Percentiles rank a stretch among this genome's conserved stretches.
Conservation (phyloP, 1,140 invertebrate species). For the Marisa cornuarietis region DNA sequence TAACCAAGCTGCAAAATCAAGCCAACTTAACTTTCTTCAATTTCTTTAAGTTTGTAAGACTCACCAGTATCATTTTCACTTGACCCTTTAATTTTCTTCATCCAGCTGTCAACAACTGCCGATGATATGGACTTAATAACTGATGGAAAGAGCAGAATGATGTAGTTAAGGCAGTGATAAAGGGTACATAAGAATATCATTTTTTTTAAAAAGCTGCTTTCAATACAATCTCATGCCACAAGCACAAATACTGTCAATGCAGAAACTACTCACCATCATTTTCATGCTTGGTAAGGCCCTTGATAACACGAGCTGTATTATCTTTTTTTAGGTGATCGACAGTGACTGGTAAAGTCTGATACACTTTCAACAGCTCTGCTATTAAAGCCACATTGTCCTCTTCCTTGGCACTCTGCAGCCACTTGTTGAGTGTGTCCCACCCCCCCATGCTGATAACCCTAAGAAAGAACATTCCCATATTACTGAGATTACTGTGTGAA, state of each 20-base stretch:
- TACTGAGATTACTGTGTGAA: no score
- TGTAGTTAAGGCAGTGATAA: not conserved
- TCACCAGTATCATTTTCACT: constrained; percentile 34
- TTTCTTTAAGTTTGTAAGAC: constrained; percentile 19
- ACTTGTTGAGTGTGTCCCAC: constrained; percentile 87
- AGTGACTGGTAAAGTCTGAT: constrained; percentile 86
- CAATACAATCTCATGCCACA: no score
- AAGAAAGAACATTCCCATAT: constrained; percentile 16
- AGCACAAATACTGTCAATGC: not conserved
- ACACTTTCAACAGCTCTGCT: constrained; percentile 83
- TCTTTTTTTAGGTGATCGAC: constrained; percentile 89
- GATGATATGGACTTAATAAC: constrained; percentile 71
- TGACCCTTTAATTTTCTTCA: constrained; percentile 69
- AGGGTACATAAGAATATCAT: not conserved
- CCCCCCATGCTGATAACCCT: constrained; percentile 90
- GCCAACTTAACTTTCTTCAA: constrained; percentile 5
- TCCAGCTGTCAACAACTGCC: constrained; percentile 89
- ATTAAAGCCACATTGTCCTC: constrained; percentile 87
- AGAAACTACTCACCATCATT: constrained; percentile 74
- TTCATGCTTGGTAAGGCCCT: constrained; percentile 83
- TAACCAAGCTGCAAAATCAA: not conserved
- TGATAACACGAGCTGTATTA: constrained; percentile 89
- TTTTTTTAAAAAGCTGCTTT: no score
- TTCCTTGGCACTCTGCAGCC: constrained; percentile 86
- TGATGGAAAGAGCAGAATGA: constrained; percentile 32